Conservation (phyloP, 2,888 invertebrate genomes). For the Carterocephalus palaemon region DNA sequence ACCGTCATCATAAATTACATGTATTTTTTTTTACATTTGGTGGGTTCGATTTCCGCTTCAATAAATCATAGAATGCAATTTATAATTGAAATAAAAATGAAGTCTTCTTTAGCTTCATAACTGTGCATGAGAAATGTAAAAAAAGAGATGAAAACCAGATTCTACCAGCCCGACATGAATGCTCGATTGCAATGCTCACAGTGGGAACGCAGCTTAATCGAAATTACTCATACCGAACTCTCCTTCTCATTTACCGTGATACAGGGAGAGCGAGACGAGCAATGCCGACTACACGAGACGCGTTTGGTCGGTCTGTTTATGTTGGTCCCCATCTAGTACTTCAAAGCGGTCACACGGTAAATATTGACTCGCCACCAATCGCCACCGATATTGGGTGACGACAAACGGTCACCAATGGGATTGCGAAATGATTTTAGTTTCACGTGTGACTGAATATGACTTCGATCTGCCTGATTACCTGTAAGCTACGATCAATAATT, state of each 20-base stretch:
- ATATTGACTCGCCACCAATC: constrained; percentile 37
- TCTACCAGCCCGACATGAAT: too few species aligned
- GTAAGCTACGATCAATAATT: background rate
- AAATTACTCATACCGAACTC: constrained; percentile 20
- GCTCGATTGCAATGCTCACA: too few species aligned
- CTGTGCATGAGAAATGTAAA: background rate
- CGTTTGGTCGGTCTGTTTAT: constrained; percentile 26
- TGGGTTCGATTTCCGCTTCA: too few species aligned
- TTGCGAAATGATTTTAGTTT: constrained; percentile 25
- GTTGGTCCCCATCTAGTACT: constrained; percentile 31
- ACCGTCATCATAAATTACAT: too few species aligned
- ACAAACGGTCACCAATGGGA: constrained; percentile 30
- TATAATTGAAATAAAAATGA: too few species aligned
- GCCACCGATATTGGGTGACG: constrained; percentile 33
- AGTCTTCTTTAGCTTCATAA: too few species aligned
- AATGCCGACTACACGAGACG: constrained; percentile 7
- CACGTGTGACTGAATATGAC: too few species aligned
- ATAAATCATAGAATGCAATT: too few species aligned
- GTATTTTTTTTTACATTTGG: too few species aligned
- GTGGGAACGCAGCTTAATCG: constrained; percentile 14
- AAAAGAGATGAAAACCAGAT: too few species aligned
- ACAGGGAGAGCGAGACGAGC: constrained; percentile 22
- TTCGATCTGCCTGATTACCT: too few species aligned
- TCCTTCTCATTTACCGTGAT: background rate
- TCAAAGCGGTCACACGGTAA: constrained; percentile 34